A percentile compares a stretch with the other conserved stretches of the same genome.
Conservation (phyloP, 2,888 invertebrate genomes). For the Scaptomyza flava region DNA sequence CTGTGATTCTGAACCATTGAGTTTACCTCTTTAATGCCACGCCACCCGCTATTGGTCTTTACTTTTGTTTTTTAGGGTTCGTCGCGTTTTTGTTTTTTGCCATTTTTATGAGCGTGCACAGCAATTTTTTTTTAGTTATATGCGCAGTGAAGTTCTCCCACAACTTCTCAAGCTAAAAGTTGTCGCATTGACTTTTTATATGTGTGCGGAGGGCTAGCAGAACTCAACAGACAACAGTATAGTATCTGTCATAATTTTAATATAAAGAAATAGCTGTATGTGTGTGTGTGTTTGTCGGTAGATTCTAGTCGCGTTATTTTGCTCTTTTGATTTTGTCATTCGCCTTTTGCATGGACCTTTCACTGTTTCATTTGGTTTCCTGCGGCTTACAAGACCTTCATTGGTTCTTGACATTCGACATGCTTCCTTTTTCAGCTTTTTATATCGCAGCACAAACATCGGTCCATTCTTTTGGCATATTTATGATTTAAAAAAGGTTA, state of each 20-base stretch:
- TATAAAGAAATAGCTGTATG: background rate
- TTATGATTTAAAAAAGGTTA: constrained; percentile 46
- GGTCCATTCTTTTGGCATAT: background rate
- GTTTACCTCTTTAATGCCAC: constrained; percentile 2
- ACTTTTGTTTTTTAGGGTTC: constrained; percentile 32
- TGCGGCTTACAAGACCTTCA: constrained; percentile 71
- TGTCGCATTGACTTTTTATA: constrained; percentile 13
- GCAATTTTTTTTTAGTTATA: constrained; percentile 46
- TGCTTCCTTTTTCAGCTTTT: constrained; percentile 51
- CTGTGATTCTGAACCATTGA: background rate
- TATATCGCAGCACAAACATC: constrained; percentile 7
- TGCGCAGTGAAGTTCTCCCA: constrained; percentile 13
- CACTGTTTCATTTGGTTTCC: constrained; percentile 34
- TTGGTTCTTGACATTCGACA: constrained; percentile 63
- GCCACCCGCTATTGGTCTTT: background rate
- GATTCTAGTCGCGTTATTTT: constrained; percentile 17
- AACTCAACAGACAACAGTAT: background rate
- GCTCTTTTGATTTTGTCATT: constrained; percentile 2
- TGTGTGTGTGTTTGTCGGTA: constrained; percentile 6
- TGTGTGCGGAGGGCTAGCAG: background rate
- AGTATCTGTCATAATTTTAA: background rate
- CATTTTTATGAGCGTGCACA: constrained; percentile 64
- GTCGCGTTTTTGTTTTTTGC: constrained; percentile 13
- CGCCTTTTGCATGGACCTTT: constrained; percentile 58
- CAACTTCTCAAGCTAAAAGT: background rate